These are phyloP conservation scores for Acronicta leporina DNA, from an alignment of 2,888 invertebrate genomes.

Conservation along the genomic window DNA sequence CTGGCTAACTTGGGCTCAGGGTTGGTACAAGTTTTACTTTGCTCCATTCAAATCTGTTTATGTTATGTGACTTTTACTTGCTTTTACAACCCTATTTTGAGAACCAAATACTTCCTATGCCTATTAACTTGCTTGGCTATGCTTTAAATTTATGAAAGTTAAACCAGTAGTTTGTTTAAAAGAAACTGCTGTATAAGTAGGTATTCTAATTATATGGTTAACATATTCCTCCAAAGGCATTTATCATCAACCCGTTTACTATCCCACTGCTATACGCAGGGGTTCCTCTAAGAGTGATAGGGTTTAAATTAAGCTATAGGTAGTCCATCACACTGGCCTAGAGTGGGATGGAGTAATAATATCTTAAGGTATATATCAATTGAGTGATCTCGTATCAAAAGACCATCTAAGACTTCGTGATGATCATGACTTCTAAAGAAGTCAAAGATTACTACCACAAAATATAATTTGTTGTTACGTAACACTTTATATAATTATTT, in stretches of 20 bases:
- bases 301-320: no score
- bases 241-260: no score
- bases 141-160: not conserved
- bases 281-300: no score
- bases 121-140: not conserved
- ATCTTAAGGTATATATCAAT: not conserved
- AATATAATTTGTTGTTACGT: no score
- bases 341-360: no score
- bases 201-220: not conserved
- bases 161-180: not conserved
- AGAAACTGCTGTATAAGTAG: not conserved
- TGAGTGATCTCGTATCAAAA: not conserved
- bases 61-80: slow-evolving; percentile 11
- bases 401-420: not conserved
- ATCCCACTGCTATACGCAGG: no score
- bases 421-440: no score
- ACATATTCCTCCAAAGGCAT: not conserved
- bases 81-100: slow-evolving; percentile 1
- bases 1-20: slow-evolving; percentile 73
- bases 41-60: slow-evolving; percentile 17
- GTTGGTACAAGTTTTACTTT: slow-evolving; percentile 52
- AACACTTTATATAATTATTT: slow-evolving; percentile 13
- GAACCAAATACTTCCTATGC: not conserved
- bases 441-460: no score
- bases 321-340: no score